Evolutionary conservation across 2,113 vertebrate genomes (phyloP).

Genomic region (Prinia subflava): DNA sequence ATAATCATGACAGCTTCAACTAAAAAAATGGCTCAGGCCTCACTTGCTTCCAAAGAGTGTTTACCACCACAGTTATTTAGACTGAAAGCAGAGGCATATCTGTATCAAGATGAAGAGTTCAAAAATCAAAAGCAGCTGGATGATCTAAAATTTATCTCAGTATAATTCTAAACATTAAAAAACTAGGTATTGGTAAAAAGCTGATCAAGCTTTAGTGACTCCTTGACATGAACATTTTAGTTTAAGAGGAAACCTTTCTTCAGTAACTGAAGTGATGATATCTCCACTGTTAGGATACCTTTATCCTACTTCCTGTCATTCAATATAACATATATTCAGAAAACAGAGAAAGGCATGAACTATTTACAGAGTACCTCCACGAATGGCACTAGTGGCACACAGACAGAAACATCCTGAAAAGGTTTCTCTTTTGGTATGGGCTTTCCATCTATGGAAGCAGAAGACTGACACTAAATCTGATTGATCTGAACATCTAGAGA

Average conservation of each 20-base stretch:
- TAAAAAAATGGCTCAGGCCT: not conserved
- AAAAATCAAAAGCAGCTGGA: not conserved
- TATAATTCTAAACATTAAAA: not conserved
- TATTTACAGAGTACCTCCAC: not conserved
- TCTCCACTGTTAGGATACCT: not conserved
- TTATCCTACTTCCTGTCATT: not conserved
- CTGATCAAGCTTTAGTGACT: not conserved
- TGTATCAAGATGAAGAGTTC: not conserved
- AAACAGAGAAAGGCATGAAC: not conserved
- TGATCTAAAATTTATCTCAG: not conserved
- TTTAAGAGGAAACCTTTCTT: not conserved
- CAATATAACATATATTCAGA: not conserved
- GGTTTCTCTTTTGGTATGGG: not conserved
- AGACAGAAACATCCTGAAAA: not conserved
- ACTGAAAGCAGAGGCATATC: not conserved
- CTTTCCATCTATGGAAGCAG: not conserved
- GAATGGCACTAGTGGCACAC: not conserved
- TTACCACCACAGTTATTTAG: not conserved
- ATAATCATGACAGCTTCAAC: not conserved
- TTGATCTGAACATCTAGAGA: not conserved
- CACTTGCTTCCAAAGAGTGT: not conserved
- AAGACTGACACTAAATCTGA: not conserved
- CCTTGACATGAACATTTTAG: not conserved
- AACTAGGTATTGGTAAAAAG: not conserved
- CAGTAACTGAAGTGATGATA: not conserved